Evolutionary conservation across 2,888 invertebrate species (phyloP).

Genomic region (Agriopis aurantiaria): DNA sequence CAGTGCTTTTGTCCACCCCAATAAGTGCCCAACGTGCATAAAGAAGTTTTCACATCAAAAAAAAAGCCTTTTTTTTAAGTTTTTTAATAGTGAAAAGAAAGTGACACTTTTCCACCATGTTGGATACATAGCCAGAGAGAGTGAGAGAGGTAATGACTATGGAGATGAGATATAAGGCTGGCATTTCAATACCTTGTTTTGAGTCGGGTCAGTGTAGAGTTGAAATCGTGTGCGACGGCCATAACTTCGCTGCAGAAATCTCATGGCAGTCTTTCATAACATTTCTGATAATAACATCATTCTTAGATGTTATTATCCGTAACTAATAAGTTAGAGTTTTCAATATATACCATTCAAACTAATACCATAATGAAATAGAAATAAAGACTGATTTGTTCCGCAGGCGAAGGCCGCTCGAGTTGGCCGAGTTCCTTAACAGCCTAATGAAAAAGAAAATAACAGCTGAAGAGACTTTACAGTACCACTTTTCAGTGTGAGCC

Average conservation of each 20-base stretch:
- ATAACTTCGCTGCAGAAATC: background rate
- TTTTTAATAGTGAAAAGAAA: no score
- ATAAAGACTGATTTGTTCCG: slow-evolving; percentile 72
- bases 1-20: no score
- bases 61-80: no score
- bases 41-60: no score
- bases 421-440: slow-evolving; percentile 84
- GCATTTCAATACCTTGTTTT: background rate
- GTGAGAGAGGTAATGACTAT: no score
- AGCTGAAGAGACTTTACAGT: slow-evolving; percentile 83
- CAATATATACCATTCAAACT: slow-evolving; percentile 21
- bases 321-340: background rate
- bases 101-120: no score
- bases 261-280: slow-evolving; percentile 1
- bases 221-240: slow-evolving; percentile 1
- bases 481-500: slow-evolving; percentile 87
- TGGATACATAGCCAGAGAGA: no score
- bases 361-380: slow-evolving; percentile 41
- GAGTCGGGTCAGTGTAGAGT: background rate
- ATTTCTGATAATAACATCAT: background rate
- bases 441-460: slow-evolving; percentile 79
- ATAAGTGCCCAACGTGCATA: no score
- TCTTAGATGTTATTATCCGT: background rate
- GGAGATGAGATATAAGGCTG: no score
- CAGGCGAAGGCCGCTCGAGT: slow-evolving; percentile 85